phyloP scores from a whole-genome alignment of 1,140 invertebrate species.

The Radopholus similis region DNA sequence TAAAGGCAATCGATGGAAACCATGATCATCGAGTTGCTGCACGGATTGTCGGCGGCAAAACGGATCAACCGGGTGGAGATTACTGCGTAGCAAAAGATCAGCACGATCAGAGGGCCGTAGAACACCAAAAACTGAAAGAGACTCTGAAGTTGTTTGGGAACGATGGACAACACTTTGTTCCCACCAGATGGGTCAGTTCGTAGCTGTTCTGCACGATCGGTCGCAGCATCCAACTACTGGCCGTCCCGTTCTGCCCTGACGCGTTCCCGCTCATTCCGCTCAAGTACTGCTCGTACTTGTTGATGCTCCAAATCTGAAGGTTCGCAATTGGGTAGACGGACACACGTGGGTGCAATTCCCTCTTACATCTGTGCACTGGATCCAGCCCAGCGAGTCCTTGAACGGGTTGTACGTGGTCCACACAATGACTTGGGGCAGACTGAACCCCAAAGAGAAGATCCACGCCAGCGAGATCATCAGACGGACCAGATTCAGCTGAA shows the following conservation, averaged over 20 bases:
- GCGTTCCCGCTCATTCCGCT: not conserved
- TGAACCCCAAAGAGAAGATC: constrained; percentile 34
- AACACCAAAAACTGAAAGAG: constrained; percentile 52
- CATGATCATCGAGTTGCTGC: no score
- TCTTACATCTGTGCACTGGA: constrained; percentile 51
- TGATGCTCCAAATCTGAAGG: constrained; percentile 10
- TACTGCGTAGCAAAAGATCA: constrained; percentile 47
- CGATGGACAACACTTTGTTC: not conserved
- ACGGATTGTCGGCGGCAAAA: constrained; percentile 19
- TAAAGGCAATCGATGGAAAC: no score
- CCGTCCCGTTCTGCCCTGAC: not conserved
- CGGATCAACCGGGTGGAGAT: constrained; percentile 40
- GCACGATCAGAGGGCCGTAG: constrained; percentile 51
- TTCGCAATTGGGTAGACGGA: not conserved
- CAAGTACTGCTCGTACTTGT: constrained; percentile 21
- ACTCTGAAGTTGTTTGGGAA: not conserved
- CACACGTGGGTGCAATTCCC: not conserved
- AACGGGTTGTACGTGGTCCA: constrained; percentile 38
- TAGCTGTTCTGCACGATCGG: constrained; percentile 30
- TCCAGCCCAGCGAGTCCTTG: constrained; percentile 29
- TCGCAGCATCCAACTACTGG: not conserved
- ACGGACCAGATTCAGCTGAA: constrained; percentile 13
- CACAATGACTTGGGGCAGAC: constrained; percentile 41
- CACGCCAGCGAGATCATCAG: constrained; percentile 28
- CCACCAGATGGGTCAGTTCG: constrained; percentile 29